Conservation (phyloP, 2,113 vertebrate species). For the Bungarus multicinctus region DNA sequence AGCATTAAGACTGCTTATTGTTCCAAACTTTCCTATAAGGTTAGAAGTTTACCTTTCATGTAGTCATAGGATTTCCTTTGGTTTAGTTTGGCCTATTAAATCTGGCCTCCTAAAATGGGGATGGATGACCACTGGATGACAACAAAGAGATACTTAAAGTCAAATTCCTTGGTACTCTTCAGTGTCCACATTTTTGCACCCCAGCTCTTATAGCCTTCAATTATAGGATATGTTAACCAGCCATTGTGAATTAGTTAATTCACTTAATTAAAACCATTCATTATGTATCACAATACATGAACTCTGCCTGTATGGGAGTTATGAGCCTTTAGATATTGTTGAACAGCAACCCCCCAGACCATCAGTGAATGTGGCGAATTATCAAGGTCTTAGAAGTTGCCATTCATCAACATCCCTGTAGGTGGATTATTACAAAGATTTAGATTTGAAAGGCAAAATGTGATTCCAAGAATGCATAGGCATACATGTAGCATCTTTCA, state of each 20-base stretch:
- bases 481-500: neutral
- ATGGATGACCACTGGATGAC: neutral
- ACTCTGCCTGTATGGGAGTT: neutral
- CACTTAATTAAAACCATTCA: neutral
- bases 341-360: neutral
- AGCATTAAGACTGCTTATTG: neutral
- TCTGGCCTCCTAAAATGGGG: neutral
- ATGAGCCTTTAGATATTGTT: neutral
- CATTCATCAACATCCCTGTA: neutral
- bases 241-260: neutral
- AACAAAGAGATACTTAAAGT: neutral
- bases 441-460: neutral
- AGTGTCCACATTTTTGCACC: neutral
- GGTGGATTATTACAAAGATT: neutral
- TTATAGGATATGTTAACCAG: neutral
- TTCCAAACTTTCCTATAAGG: neutral
- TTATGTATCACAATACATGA: neutral
- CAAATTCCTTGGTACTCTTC: neutral
- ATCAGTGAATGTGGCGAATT: neutral
- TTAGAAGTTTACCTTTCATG: neutral
- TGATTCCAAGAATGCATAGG: neutral
- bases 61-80: neutral
- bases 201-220: neutral
- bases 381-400: neutral
- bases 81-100: neutral